Evolutionary conservation across 2,888 invertebrate genomes (phyloP), one percentile per base, ranked within the genome.

Genomic region (Melanchra persicariae): DNA sequence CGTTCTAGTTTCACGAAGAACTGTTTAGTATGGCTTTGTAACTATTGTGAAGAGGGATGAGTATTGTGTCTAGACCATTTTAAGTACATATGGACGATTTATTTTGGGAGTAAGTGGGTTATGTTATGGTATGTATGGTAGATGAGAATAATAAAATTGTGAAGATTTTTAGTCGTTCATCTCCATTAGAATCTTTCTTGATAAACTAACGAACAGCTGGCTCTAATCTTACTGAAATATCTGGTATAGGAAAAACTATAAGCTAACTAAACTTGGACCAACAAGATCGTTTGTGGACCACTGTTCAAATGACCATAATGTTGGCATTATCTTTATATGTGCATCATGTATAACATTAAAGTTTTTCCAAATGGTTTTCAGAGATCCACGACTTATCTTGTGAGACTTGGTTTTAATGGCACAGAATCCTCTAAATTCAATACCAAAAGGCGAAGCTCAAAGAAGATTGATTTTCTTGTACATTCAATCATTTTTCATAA

Each of bases 1-100:
- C 34, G 54, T 67, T 61, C 45, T 68, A 79, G 69, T 77, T 79
- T 75, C 70, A 51, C 26, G 12, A 59, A 69, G 57, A 52, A 70
- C 26, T 30, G 54, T 66, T 70, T 67, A 68, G 60, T 64, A 70
- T 70, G 55, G 58, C 19, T 82, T 62, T 76, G 54, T 63, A 70
- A 69, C 54, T 43, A 15, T 54, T 62, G 57, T 54, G 10, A 12
- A 9, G 37, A 43, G 10, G 10, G 22, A 37, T 2, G 12, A 22
- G 15, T 37, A 40, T 54, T 43, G 24, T 30, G 37, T 67, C 76
- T 58, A 37, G 26, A 58, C 26, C 9, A 52, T 34, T 49, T 22
- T 8, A 6, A 24, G 17, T 58, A 43, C 4, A 4, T 22, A 22
- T 37, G 12, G 9, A 54, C 6, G n/a, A n/a, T 30, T 54, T 30